Percentiles rank a stretch among this genome's conserved stretches.
phyloP scores from a whole-genome alignment of 64 coral and sea anemone species.

The Trachythela sp. region DNA sequence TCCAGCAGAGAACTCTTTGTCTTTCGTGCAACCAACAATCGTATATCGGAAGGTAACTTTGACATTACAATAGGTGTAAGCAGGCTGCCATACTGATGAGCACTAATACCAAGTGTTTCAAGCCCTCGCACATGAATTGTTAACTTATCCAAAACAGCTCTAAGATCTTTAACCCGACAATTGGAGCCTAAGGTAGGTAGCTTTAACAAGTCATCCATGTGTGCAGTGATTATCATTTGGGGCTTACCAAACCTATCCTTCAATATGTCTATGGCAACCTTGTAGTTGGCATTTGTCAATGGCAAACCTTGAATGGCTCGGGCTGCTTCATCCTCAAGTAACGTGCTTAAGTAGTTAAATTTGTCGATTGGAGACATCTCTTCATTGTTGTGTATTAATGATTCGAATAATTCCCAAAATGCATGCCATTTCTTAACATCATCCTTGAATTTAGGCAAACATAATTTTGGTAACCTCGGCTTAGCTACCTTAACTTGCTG shows the following conservation, averaged over 20 bases:
- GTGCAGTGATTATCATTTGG: not conserved
- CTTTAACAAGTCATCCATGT: not conserved
- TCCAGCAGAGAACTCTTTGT: not conserved
- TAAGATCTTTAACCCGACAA: no score
- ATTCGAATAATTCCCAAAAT: constrained; percentile 17
- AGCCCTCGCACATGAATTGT: not conserved
- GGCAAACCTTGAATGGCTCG: not conserved
- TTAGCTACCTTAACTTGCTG: not conserved
- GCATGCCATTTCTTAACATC: constrained; percentile 9
- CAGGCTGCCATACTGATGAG: constrained; percentile 10
- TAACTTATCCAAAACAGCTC: not conserved
- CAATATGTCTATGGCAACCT: not conserved
- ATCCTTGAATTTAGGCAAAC: not conserved
- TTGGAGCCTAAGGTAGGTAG: not conserved
- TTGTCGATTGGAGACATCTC: not conserved
- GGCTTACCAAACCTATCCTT: not conserved
- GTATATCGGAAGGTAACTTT: not conserved
- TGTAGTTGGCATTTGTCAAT: constrained; percentile 8
- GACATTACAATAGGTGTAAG: constrained; percentile 1
- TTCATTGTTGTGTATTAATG: not conserved
- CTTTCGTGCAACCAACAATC: not conserved
- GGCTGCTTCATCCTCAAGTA: not conserved
- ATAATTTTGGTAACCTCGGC: not conserved
- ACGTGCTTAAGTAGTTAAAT: not conserved
- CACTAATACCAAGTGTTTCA: not conserved